Base-by-base conservation (phyloP, 2,113 vertebrate species). In the Syngnathus scovelli region DNA sequence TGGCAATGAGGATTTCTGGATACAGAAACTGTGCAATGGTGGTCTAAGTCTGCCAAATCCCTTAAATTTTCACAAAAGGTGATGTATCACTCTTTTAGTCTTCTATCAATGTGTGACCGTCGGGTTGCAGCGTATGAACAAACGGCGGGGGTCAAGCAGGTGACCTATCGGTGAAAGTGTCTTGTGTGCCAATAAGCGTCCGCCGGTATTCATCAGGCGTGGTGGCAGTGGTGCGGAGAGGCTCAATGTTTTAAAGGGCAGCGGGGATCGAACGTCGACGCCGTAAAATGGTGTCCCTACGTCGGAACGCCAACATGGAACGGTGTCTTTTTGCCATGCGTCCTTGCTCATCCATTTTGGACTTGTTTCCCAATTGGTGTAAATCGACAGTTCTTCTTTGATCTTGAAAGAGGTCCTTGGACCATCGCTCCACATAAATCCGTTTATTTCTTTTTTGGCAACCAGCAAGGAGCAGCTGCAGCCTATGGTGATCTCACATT, bases 111-210 rank as follows among this genome's bases (percentile, higher is more conserved):
- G 12, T 49, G 49, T 52, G 21, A 15, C 27, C 36, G 27, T 59
- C 7, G 56, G 19, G 49, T n/a, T 5, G 7, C 5, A n/a, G 55
- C 5, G 27, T 15, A 13, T 72, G 5, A 38, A 44, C 27, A 3
- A 33, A 18, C 6, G 37, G 79, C 13, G 70, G 72, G 87, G 87
- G 84, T 90, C 85, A 88, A 80, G 74, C 86, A 76, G 88, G 81
- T 78, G 84, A 90, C 88, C 86, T 90, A 90, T 90, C 70, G 89
- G 89, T 89, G 78, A 87, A 89, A 88, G 86, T 86, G 86, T 81
- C 83, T 72, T 69, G 79, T 67, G 83, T 85, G 88, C 86, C 86
- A 86, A 89, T 90, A 90, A 86, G 87, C 75, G 80, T 83, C 84
- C 69, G 44, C 82, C 79, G 70, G 84, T 85, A 88, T 90, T 87